phyloP scores from a whole-genome alignment of 2,888 invertebrate species.

The Dynastes hyllus region DNA sequence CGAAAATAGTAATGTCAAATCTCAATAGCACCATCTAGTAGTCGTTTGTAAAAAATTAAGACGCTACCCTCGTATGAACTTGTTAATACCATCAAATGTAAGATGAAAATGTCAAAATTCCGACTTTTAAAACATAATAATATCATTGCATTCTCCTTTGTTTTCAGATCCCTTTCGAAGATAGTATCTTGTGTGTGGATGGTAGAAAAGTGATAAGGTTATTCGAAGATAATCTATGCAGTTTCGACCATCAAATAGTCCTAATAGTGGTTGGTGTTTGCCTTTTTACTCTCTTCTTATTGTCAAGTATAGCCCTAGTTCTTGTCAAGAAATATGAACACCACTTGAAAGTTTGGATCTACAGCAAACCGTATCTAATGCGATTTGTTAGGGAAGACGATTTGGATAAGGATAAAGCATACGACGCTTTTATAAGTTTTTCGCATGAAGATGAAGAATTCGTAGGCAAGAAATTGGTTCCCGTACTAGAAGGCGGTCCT shows the following conservation, averaged over 20 bases:
- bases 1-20: too few species aligned
- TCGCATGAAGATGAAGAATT: constrained; percentile 85
- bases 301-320: constrained; percentile 55
- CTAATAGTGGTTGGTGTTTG: not conserved
- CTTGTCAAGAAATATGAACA: constrained; percentile 74
- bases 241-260: not conserved
- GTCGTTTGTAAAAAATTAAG: too few species aligned
- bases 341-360: constrained; percentile 81
- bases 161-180: not conserved
- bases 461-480: constrained; percentile 78
- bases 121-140: too few species aligned
- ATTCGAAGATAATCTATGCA: not conserved
- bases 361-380: constrained; percentile 75
- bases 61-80: too few species aligned
- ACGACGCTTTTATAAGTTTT: constrained; percentile 88
- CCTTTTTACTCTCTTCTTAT: not conserved
- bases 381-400: constrained; percentile 81
- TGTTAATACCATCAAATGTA: too few species aligned
- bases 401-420: constrained; percentile 78
- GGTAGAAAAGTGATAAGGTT: not conserved
- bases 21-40: too few species aligned
- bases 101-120: too few species aligned
- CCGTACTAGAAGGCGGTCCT: constrained; percentile 78
- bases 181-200: not conserved
- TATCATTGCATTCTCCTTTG: too few species aligned